These are phyloP conservation scores for Dexiosoma caninum DNA, from an alignment of 2,888 invertebrate species.

Conservation along the genomic window DNA sequence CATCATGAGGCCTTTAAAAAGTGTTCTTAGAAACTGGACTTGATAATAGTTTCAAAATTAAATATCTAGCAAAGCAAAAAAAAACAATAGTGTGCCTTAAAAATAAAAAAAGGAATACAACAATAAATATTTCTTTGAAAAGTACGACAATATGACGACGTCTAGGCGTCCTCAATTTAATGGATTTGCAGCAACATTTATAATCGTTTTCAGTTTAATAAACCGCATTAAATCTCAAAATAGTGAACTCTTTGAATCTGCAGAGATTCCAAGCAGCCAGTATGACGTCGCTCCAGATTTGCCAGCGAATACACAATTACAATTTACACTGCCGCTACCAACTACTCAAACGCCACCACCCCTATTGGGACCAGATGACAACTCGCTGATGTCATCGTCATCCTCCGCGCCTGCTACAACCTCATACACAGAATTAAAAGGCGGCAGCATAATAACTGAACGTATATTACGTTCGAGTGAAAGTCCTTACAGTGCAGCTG, in stretches of 20 bases:
- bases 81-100: constrained; percentile 34
- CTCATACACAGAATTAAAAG: constrained; percentile 73
- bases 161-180: constrained; percentile 36
- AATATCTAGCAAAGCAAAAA: neutral
- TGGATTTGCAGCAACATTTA: constrained; percentile 15
- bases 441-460: constrained; percentile 75
- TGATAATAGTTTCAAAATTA: neutral
- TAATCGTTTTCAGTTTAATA: constrained; percentile 32
- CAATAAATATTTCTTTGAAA: constrained; percentile 4
- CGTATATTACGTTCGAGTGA: constrained; percentile 75
- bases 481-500: constrained; percentile 87
- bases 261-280: constrained; percentile 64
- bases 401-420: constrained; percentile 67
- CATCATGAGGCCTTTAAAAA: constrained; percentile 54
- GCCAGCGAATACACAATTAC: constrained; percentile 45
- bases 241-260: constrained; percentile 57
- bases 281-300: constrained; percentile 62
- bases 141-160: constrained; percentile 56
- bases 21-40: constrained; percentile 42
- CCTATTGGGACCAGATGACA: constrained; percentile 21
- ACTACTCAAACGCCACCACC: constrained; percentile 57
- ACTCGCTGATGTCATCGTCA: constrained; percentile 66
- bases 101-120: neutral
- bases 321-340: constrained; percentile 66
- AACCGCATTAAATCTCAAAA: constrained; percentile 46